phyloP scores from a whole-genome alignment of 2,888 invertebrate genomes.

The Mactromeris polynyma region DNA sequence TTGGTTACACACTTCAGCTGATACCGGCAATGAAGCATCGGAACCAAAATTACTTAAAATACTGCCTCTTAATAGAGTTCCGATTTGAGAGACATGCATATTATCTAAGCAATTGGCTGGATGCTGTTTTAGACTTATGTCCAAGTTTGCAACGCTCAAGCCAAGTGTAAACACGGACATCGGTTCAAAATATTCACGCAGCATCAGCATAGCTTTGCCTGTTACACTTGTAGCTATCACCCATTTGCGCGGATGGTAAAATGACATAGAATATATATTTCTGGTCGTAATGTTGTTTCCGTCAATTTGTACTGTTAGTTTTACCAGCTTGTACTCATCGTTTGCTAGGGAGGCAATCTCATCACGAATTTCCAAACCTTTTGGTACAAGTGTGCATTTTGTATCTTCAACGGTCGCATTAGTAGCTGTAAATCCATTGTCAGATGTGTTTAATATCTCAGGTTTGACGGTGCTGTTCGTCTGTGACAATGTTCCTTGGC shows the following conservation, averaged over 20 bases:
- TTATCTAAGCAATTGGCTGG: slow-evolving; percentile 43
- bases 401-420: neutral
- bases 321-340: slow-evolving; percentile 14
- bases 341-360: slow-evolving; percentile 22
- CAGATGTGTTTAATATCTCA: neutral
- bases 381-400: slow-evolving; percentile 6
- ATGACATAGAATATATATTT: neutral
- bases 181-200: slow-evolving; percentile 50
- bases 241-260: slow-evolving; percentile 38
- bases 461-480: neutral
- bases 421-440: neutral
- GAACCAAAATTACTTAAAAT: slow-evolving; percentile 50
- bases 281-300: neutral
- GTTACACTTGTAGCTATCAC: slow-evolving; percentile 40
- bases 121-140: slow-evolving; percentile 37
- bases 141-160: slow-evolving; percentile 20
- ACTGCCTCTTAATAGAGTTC: neutral
- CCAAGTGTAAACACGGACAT: slow-evolving; percentile 61
- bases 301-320: neutral
- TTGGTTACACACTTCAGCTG: slow-evolving; percentile 48
- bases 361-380: neutral
- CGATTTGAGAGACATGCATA: neutral
- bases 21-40: neutral
- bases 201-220: slow-evolving; percentile 48
- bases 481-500: neutral